phyloP scores from a whole-genome alignment of 2,113 vertebrate species.

The Burhinus oedicnemus region DNA sequence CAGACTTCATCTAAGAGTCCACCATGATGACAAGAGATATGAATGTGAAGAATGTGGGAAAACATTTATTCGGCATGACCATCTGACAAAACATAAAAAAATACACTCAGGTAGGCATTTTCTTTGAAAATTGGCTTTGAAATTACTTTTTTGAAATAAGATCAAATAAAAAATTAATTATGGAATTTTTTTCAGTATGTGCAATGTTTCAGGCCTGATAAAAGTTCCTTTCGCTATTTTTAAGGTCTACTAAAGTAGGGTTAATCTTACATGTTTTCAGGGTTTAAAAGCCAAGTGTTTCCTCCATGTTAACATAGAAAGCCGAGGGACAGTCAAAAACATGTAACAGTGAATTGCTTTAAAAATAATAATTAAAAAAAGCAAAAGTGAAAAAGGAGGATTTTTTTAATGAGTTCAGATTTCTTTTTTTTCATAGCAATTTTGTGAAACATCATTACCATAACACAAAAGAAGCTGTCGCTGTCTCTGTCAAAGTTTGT shows the following conservation, averaged over 20 bases:
- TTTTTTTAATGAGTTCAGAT: constrained; percentile 49
- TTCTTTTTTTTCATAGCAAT: constrained; percentile 64
- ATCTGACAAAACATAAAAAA: constrained; percentile 97
- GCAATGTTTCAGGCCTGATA: neutral
- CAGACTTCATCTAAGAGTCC: constrained; percentile 94
- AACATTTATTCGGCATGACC: constrained; percentile 96
- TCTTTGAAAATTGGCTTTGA: neutral
- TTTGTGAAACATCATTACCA: neutral
- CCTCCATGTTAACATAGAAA: constrained; percentile 32
- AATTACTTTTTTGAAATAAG: neutral
- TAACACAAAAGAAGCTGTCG: constrained; percentile 41
- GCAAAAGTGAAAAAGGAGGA: constrained; percentile 65
- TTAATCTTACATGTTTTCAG: neutral
- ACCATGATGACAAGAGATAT: constrained; percentile 96
- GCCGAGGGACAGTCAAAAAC: constrained; percentile 50
- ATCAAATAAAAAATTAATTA: neutral
- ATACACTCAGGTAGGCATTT: constrained; percentile 91
- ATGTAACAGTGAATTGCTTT: constrained; percentile 61
- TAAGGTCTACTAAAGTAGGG: neutral
- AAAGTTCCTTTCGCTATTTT: neutral
- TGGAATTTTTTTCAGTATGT: neutral
- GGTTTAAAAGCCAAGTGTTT: neutral
- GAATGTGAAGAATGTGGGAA: constrained; percentile 98
- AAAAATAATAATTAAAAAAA: constrained; percentile 6
- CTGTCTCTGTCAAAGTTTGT: constrained; percentile 40